These are phyloP conservation scores for Rhea pennata DNA, from an alignment of 2,113 vertebrate species.

Conservation along the genomic window DNA sequence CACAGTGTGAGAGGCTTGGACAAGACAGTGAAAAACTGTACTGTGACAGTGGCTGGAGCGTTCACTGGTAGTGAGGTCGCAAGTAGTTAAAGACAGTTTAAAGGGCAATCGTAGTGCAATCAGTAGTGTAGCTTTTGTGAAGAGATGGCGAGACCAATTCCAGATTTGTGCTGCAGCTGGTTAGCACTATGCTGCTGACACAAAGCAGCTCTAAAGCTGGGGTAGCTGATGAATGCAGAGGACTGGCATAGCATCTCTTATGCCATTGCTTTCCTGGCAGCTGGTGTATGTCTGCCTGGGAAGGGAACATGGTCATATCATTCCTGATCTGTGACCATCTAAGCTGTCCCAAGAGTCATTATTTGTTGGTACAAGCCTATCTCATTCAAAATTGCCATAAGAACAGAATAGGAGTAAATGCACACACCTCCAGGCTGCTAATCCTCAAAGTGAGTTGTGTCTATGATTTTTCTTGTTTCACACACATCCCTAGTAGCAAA, in stretches of 20 bases:
- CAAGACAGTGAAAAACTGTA: not conserved
- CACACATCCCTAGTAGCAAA: not conserved
- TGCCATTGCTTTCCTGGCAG: not conserved
- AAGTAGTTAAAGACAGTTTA: not conserved
- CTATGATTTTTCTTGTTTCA: not conserved
- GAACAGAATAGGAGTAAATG: not conserved
- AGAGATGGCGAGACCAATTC: not conserved
- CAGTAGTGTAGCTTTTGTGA: not conserved
- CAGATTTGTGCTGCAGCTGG: constrained; percentile 14
- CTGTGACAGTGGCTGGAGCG: not conserved
- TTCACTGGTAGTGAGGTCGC: not conserved
- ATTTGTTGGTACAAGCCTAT: not conserved
- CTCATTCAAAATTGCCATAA: not conserved
- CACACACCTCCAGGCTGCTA: not conserved
- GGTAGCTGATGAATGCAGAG: not conserved
- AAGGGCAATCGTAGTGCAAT: not conserved
- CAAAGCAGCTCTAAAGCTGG: not conserved
- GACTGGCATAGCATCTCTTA: not conserved
- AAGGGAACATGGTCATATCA: not conserved
- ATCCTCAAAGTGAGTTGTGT: rapidly evolving
- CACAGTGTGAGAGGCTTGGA: not conserved
- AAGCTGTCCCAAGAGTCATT: not conserved
- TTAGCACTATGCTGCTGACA: not conserved
- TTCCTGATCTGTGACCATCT: not conserved
- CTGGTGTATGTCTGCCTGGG: not conserved